Percentiles rank a stretch among this genome's conserved stretches.
Conservation (phyloP, 2,113 vertebrate genomes). For the Hyla sarda region DNA sequence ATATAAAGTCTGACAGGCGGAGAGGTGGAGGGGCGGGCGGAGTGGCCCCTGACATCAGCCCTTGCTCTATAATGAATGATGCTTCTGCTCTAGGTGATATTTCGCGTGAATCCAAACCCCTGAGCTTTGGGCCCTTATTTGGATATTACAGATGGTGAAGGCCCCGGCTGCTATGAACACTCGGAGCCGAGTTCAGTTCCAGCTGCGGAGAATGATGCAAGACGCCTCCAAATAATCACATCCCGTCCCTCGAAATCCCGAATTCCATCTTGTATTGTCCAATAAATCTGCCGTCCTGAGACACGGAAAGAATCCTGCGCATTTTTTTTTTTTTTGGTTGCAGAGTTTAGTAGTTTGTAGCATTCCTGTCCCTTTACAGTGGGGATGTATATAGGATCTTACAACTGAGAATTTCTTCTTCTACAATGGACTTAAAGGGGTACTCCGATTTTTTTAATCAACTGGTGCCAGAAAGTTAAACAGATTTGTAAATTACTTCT, state of each 20-base stretch:
- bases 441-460: no score
- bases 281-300: conserved; percentile 22
- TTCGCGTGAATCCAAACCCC: conserved; percentile 63
- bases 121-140: conserved; percentile 77
- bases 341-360: neutral
- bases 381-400: neutral
- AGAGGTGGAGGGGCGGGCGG: conserved; percentile 56
- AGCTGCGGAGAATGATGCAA: conserved; percentile 71
- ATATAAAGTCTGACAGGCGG: conserved; percentile 57
- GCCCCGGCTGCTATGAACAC: conserved; percentile 66
- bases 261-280: conserved; percentile 30
- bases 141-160: conserved; percentile 69
- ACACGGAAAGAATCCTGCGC: conserved; percentile 3
- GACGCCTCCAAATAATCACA: conserved; percentile 61
- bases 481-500: no score
- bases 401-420: neutral
- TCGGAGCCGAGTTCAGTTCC: conserved; percentile 67
- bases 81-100: conserved; percentile 69
- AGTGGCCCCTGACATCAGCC: conserved; percentile 29
- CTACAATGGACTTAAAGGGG: no score
- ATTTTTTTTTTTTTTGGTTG: neutral
- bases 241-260: neutral
- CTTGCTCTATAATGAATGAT: conserved; percentile 37
- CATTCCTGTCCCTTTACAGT: neutral
- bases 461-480: no score